Percentiles rank a stretch among this genome's conserved stretches.
Conservation (phyloP, 2,888 invertebrate species). For the Luffia ferchaultella region DNA sequence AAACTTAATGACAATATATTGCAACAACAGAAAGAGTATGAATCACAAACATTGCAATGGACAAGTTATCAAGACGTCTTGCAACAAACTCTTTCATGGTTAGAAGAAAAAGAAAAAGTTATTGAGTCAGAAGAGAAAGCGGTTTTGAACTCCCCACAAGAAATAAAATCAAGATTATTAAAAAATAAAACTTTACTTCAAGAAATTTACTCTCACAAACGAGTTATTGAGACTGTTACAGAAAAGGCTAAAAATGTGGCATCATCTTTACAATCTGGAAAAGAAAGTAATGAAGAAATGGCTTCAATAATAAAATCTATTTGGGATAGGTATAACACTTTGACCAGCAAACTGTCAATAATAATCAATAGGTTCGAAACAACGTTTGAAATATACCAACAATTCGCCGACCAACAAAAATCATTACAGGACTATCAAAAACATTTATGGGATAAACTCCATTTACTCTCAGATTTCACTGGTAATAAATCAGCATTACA, state of each 20-base stretch:
- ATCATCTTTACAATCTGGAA: constrained; percentile 61
- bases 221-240: constrained; percentile 88
- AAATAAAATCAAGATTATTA: constrained; percentile 82
- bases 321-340: constrained; percentile 76
- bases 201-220: constrained; percentile 89
- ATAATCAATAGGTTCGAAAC: constrained; percentile 78
- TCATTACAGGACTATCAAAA: constrained; percentile 90
- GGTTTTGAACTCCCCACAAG: constrained; percentile 81
- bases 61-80: constrained; percentile 87
- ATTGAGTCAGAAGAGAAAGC: constrained; percentile 75
- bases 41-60: constrained; percentile 83
- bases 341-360: constrained; percentile 71
- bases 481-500: constrained; percentile 89
- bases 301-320: constrained; percentile 76
- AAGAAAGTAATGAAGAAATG: constrained; percentile 69
- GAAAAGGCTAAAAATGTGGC: constrained; percentile 84
- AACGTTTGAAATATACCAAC: constrained; percentile 82
- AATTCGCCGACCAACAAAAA: constrained; percentile 86
- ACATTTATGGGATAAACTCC: constrained; percentile 87
- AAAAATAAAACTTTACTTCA: constrained; percentile 89
- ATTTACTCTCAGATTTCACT: constrained; percentile 82
- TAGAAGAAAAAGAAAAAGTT: constrained; percentile 84
- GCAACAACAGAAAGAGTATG: constrained; percentile 85
- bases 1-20: constrained; percentile 82
- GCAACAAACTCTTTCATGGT: constrained; percentile 84